Evolutionary conservation across 2,113 vertebrate genomes (phyloP).

Genomic region (Lophura nycthemera): DNA sequence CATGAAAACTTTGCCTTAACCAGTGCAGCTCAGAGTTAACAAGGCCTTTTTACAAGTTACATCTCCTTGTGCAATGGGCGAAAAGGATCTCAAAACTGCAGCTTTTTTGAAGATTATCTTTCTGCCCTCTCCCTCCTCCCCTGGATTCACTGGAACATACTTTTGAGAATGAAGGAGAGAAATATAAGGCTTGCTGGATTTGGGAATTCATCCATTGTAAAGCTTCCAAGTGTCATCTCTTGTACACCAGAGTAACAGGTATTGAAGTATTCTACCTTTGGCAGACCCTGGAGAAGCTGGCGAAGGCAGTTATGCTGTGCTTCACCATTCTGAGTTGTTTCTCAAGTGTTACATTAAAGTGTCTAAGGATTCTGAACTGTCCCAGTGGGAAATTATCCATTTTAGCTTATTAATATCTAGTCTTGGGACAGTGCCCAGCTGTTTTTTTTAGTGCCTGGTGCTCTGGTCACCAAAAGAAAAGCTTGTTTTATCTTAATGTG

Average conservation of each 20-base stretch:
- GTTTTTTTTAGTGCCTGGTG: not conserved
- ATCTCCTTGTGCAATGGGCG: not conserved
- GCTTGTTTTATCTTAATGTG: not conserved
- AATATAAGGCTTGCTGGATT: not conserved
- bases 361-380: not conserved
- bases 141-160: not conserved
- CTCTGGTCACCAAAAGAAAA: not conserved
- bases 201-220: not conserved
- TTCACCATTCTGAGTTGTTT: not conserved
- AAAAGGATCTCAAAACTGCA: not conserved
- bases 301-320: not conserved
- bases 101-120: not conserved
- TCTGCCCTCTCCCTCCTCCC: too few relatives aligned
- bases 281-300: not conserved
- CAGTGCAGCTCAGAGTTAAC: not conserved
- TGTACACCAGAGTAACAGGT: fast-evolving
- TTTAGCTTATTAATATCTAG: not conserved
- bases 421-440: not conserved
- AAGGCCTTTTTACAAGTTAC: not conserved
- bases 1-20: not conserved
- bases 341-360: not conserved
- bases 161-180: not conserved
- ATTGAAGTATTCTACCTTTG: fast-evolving
- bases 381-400: not conserved
- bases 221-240: not conserved